Conservation (phyloP, 2,797 vertebrate genomes). For the Arvicola amphibius region DNA sequence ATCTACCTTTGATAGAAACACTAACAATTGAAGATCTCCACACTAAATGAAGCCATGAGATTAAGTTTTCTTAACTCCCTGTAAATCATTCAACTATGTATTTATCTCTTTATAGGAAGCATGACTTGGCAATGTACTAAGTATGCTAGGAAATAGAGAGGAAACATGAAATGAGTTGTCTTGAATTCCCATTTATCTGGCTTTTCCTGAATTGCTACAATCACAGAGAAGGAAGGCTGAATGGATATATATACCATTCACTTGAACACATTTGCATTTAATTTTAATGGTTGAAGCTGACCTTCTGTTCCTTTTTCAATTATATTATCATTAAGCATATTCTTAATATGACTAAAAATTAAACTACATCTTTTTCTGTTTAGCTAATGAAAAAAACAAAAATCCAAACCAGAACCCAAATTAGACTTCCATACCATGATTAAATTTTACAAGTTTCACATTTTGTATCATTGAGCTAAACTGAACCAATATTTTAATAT, state of each 20-base stretch:
- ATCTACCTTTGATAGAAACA: constrained; percentile 50
- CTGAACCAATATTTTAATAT: constrained; percentile 37
- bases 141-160: constrained; percentile 16
- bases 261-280: constrained; percentile 32
- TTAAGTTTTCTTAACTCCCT: constrained; percentile 42
- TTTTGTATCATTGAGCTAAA: constrained; percentile 42
- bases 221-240: constrained; percentile 32
- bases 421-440: neutral
- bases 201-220: constrained; percentile 62
- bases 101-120: constrained; percentile 31
- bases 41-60: neutral
- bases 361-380: constrained; percentile 14
- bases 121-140: neutral
- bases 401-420: neutral
- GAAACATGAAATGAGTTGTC: constrained; percentile 10
- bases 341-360: constrained; percentile 43
- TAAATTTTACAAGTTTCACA: constrained; percentile 57
- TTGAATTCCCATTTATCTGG: constrained; percentile 19
- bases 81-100: neutral
- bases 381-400: too few species aligned
- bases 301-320: constrained; percentile 50
- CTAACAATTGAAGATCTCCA: constrained; percentile 41
- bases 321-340: constrained; percentile 48
- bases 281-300: neutral
- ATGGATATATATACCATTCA: constrained; percentile 31